Conservation (phyloP, 2,888 invertebrate genomes). For the Zaprionus obscuricornis region DNA sequence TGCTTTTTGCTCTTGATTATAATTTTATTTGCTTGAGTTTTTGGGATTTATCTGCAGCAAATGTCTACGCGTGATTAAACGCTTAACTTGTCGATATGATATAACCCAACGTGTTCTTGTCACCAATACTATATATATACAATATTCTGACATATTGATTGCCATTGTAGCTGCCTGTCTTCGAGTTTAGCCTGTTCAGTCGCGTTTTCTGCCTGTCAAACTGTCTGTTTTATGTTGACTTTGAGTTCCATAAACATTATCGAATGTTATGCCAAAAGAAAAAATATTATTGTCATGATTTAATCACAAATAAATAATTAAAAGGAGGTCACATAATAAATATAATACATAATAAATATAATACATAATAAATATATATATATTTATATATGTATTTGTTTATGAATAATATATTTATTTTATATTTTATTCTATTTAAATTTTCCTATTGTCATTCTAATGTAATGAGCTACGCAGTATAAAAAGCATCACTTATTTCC, state of each 20-base stretch:
- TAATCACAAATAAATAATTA: too few relatives aligned
- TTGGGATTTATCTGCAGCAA: conserved; percentile 62
- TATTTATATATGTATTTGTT: too few relatives aligned
- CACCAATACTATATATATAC: conserved; percentile 32
- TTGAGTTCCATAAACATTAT: conserved; percentile 47
- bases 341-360: too few relatives aligned
- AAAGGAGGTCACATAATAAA: too few relatives aligned
- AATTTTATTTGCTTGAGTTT: conserved; percentile 22
- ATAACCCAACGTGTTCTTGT: conserved; percentile 46
- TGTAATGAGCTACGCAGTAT: too few relatives aligned
- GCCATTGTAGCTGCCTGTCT: conserved; percentile 45
- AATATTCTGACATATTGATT: conserved; percentile 50
- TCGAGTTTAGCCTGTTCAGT: conserved; percentile 39
- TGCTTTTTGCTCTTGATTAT: conserved; percentile 5
- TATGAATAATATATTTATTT: too few relatives aligned
- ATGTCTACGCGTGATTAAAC: conserved; percentile 76
- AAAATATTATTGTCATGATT: too few relatives aligned
- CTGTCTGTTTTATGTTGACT: conserved; percentile 48
- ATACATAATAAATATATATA: too few relatives aligned
- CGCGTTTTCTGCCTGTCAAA: conserved; percentile 37
- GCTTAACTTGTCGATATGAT: conserved; percentile 74
- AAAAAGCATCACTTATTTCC: too few relatives aligned
- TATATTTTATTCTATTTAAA: too few relatives aligned
- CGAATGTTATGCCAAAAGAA: conserved; percentile 15
- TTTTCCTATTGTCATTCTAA: too few relatives aligned